Conservation (phyloP, 2,113 vertebrate genomes). For the Podiceps cristatus region DNA sequence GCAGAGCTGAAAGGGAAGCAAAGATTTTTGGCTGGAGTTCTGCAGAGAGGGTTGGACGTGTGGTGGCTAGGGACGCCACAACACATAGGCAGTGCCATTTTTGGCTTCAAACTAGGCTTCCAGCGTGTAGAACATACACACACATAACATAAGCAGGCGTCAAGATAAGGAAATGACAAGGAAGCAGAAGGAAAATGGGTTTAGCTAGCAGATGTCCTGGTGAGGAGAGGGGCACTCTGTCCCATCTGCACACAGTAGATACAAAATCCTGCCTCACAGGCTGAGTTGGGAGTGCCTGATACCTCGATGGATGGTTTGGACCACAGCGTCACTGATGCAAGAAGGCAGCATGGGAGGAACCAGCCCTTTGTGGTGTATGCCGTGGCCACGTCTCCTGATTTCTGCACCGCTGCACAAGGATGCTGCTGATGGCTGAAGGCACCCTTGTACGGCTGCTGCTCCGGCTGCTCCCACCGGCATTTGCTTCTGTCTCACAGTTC, state of each 20-base stretch:
- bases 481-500: background rate
- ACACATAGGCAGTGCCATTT: background rate
- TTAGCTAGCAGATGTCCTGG: background rate
- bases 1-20: background rate
- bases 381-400: background rate
- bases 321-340: background rate
- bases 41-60: background rate
- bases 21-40: conserved; percentile 31
- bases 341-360: background rate
- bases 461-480: accelerated
- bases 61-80: background rate
- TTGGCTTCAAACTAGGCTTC: background rate
- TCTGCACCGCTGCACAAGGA: background rate
- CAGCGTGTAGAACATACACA: background rate
- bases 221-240: background rate
- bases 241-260: background rate
- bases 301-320: background rate
- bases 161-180: background rate
- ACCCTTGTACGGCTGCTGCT: background rate
- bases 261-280: background rate
- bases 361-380: background rate
- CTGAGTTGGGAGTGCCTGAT: background rate
- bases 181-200: background rate
- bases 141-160: background rate
- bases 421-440: background rate